Conservation (phyloP, 2,113 vertebrate species). For the Ondatra zibethicus region DNA sequence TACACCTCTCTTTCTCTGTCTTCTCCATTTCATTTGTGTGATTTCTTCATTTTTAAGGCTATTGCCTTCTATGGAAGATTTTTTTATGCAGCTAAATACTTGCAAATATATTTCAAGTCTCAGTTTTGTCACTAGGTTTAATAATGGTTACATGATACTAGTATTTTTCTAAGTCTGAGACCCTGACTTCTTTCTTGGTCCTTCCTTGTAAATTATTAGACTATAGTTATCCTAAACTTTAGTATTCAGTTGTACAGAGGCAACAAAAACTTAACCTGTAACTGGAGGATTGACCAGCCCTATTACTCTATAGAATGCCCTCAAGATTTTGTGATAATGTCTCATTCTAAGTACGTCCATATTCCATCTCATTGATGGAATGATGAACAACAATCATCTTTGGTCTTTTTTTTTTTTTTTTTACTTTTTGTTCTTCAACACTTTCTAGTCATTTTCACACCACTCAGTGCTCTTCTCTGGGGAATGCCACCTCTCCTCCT, state of each 20-base stretch:
- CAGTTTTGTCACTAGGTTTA: conserved; percentile 17
- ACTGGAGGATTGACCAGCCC: background rate
- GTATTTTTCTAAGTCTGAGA: conserved; percentile 34
- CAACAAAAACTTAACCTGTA: background rate
- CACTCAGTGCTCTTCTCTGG: background rate
- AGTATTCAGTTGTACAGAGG: background rate
- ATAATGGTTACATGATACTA: background rate
- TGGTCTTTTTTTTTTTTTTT: background rate
- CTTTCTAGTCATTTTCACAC: background rate
- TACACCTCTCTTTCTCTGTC: background rate
- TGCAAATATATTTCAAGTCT: conserved; percentile 1
- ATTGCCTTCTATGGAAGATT: background rate
- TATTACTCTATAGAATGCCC: background rate
- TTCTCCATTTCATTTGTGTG: background rate
- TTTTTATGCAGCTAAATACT: conserved; percentile 1
- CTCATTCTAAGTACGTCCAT: background rate
- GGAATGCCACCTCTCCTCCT: background rate
- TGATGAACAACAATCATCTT: background rate
- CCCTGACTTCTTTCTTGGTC: conserved; percentile 24
- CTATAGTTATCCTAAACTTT: conserved; percentile 1
- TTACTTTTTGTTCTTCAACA: background rate
- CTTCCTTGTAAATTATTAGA: background rate
- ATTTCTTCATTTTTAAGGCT: background rate
- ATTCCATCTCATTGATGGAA: background rate
- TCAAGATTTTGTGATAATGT: conserved; percentile 1